These are phyloP conservation scores for Oconnorella tubifera DNA, from an alignment of 2,888 invertebrate species.

Conservation along the genomic window DNA sequence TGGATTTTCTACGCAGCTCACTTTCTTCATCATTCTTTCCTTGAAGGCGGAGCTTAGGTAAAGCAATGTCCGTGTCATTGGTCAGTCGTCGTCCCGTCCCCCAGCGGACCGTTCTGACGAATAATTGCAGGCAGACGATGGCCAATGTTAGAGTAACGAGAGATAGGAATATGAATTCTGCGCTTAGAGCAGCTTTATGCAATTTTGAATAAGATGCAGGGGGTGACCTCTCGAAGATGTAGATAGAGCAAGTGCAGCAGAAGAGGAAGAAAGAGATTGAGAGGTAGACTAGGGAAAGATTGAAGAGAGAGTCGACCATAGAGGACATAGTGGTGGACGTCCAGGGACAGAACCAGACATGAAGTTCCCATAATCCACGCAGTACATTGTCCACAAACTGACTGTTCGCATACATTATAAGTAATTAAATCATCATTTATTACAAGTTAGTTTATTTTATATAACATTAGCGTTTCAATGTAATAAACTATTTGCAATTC, in stretches of 20 bases:
- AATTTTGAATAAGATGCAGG: too few species aligned
- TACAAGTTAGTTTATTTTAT: too few species aligned
- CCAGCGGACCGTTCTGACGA: neutral
- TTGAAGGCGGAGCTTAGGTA: neutral
- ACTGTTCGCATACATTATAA: too few species aligned
- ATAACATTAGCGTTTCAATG: too few species aligned
- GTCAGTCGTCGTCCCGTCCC: neutral
- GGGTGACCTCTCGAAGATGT: too few species aligned
- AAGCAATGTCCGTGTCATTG: neutral
- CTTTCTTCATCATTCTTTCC: too few species aligned
- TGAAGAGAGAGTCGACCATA: constrained; percentile 7
- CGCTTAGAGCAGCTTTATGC: neutral
- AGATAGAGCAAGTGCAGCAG: neutral
- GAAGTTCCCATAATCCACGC: neutral
- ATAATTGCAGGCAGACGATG: neutral
- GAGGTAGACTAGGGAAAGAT: constrained; percentile 5
- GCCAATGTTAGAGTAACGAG: neutral
- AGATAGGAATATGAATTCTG: neutral
- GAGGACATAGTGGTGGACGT: neutral
- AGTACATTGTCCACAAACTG: neutral
- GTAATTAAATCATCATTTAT: too few species aligned
- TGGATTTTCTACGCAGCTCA: too few species aligned
- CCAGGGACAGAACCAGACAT: constrained; percentile 10
- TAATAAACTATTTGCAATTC: too few species aligned
- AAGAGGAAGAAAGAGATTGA: constrained; percentile 6